Base-by-base conservation (phyloP, 2,113 vertebrate species). In the Chlamydotis undulata region DNA sequence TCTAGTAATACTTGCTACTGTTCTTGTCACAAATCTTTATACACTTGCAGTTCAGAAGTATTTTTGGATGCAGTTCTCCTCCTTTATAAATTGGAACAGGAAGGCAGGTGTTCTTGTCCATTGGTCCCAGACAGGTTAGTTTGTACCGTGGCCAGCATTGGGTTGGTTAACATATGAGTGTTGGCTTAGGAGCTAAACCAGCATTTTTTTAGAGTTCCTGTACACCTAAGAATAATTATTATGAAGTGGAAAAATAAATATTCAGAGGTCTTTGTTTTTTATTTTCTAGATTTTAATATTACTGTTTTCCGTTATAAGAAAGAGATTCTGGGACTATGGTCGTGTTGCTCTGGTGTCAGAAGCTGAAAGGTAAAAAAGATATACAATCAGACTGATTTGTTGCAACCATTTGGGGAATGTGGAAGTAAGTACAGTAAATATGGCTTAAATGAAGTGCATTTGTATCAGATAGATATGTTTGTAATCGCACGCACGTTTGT, bases 291-390 rank as follows among this genome's bases (percentile, higher is more conserved):
- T 99, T 82, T 96, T 99, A 97, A 97, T 99, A 86, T 52, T 97
- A 19, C 21, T 98, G 43, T 99, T 99, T 97, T 97, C 98, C 18
- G 7, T 98, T 80, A 99, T 99, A 97, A 98, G 99, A 96, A 99
- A 97, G 94, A 98, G 95, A 85, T 98, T 99, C 93, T 99, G 99
- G 99, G 99, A 99, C 96, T 99, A 99, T 2, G 99, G 99, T 39
- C 98, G 99, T 37, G 98, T 99, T 65, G 99, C 99, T 9, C 95
- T 99, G 82, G 98, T 99, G 10, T 98, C 99, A 52, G 99, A 99
- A 94, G 92, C 68, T 23, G 97, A 98, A 76, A 98, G 98, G 99
- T 99, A 97, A 97, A 61, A 73, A 71, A 82, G 9, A 71, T 49
- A 10, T 0, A 2, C 28, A 75, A 14, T 67, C 43, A 64, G 57